Evolutionary conservation across 2,797 vertebrate genomes (phyloP), one percentile per base, ranked within the genome.

Genomic region (Rousettus madagascariensis): DNA sequence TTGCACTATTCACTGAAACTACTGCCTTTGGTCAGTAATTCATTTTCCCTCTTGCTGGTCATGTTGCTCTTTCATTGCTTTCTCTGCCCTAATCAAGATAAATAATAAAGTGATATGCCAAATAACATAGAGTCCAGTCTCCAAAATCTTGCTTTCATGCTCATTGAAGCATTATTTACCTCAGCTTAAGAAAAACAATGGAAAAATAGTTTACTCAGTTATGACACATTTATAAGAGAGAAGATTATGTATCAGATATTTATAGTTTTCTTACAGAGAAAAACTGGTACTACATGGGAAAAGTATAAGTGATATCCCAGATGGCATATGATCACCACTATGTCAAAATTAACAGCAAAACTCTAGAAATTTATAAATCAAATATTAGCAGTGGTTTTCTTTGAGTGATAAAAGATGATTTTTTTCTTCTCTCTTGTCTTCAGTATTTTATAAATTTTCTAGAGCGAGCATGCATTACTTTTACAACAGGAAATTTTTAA

Each of bases 261-360:
- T 74, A 71, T 10, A 86, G 20, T 78, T 38, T 69, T 88, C 94
- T 72, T 41, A 30, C 41, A 79, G 38, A 68, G 24, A 91, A 92
- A 80, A 51, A 43, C 8, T 46, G 61, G 13, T 33, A 57, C 1
- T 74, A 46, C n/a, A 19, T 77, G 33, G 22, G 7, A 8, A 91
- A 94, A 86, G 22, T 13, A 80, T 26, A 82, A 88, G 85, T 68
- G 8, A 77, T 75, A 87, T 65, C 26, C 38, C 77, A 94, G 41
- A 78, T 74, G 17, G 95, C 91, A 69, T 61, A 46, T 69, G 26
- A 79, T 38, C 28, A 49, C 38, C 92, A 53, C 36, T 72, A 57
- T 51, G 79, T 57, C 87, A 65, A 94, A 93, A 85, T 59, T 43
- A 11, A 82, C 55, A 78, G 7, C 20, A 94, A 93, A 96, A 93